Base-by-base conservation (phyloP, 92 coral and sea anemone genomes). In the Pocillopora meandrina region DNA sequence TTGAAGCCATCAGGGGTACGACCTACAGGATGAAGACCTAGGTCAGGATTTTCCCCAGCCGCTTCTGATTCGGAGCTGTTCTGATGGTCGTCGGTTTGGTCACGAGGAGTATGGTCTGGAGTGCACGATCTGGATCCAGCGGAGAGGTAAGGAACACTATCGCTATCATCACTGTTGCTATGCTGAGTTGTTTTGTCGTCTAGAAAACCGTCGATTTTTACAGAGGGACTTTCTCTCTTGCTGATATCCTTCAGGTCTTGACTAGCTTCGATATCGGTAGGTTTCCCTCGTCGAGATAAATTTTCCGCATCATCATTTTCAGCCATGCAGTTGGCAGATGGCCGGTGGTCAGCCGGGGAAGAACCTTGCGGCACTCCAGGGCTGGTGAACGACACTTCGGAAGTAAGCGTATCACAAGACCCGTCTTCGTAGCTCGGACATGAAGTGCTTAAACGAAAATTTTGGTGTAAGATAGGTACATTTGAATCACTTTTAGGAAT, bases 401-500 rank as follows among this genome's bases (percentile, higher is more conserved):
- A 31, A 55, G 65, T 2, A 33, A 31, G 16, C 19, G 84, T 33
- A 12, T 31, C 67, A 70, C 58, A 2, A 55, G 77, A 56, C 34
- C 79, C 71, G 14, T 82, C 62, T 9, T 49, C 62, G 21, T 34
- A 47, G 7, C 70, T 58, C 59, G 70, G 15, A 7, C 14, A 12
- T 9, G 68, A 59, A 49, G 74, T 6, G 70, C 15, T 36, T 13
- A 31, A 56, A 67, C 16, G 35, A 33, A 9, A 70, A 23, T 19
- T 58, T 66, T 58, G 34, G 58, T 68, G 61, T 12, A 47, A 26
- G 72, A 47, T 21, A 17, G 79, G 86, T 36, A 89, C 34, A 64
- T 34, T 42, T 23, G 90, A 80, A 61, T 89, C 89, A 34, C 89
- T 89, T 61, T 75, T 79, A 19, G 86, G 90, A 34, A 82, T 89